These are phyloP conservation scores for Phoxinus phoxinus DNA, from an alignment of 2,113 vertebrate species.

Conservation along the genomic window DNA sequence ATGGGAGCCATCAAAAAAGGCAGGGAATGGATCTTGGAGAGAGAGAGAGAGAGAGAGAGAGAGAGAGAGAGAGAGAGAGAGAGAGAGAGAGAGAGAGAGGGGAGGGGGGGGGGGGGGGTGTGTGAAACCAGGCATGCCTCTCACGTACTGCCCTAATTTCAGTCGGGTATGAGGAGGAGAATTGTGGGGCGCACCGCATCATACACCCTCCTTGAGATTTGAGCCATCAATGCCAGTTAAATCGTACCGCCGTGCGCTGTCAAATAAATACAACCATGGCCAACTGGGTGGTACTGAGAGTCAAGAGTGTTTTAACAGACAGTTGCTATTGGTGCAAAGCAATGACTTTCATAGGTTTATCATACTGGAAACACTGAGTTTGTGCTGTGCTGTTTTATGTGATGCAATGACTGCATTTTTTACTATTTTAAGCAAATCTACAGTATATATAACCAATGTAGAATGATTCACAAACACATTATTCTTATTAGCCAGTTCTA, in stretches of 20 bases:
- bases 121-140: slow-evolving; percentile 50
- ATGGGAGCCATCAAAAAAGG: slow-evolving; percentile 22
- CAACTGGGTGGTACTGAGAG: slow-evolving; percentile 21
- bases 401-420: background rate
- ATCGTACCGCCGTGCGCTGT: background rate
- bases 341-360: background rate
- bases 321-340: background rate
- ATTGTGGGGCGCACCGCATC: slow-evolving; percentile 44
- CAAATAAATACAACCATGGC: slow-evolving; percentile 6
- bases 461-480: too few relatives aligned
- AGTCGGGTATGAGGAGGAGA: slow-evolving; percentile 51
- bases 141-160: slow-evolving; percentile 69
- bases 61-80: too few relatives aligned
- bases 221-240: slow-evolving; percentile 34
- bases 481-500: too few relatives aligned
- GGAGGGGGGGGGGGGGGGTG: too few relatives aligned
- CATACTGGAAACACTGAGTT: background rate
- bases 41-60: background rate
- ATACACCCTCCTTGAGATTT: slow-evolving; percentile 35
- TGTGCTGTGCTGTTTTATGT: background rate
- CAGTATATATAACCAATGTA: too few relatives aligned
- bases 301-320: background rate
- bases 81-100: background rate
- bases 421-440: too few relatives aligned
- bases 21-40: background rate